Percentiles rank a stretch among this genome's conserved stretches.
phyloP scores from a whole-genome alignment of 2,797 vertebrate genomes.

The Pseudotriccus pelzelni region DNA sequence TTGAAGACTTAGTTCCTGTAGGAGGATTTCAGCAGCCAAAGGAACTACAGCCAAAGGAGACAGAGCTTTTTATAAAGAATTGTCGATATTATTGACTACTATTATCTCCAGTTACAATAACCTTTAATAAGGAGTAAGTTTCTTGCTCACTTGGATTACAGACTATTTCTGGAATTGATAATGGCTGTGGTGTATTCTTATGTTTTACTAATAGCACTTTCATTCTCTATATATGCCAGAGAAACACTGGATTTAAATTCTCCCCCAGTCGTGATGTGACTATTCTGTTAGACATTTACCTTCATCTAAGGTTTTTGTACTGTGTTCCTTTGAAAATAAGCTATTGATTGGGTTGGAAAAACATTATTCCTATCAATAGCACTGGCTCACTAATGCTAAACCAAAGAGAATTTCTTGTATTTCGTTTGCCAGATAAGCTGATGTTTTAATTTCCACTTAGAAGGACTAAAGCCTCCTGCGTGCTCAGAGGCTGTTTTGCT shows the following conservation, averaged over 20 bases:
- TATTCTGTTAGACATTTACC: background rate
- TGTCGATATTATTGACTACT: conserved; percentile 27
- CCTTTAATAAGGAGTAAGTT: background rate
- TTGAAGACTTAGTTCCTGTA: background rate
- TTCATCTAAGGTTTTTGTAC: background rate
- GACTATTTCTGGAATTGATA: background rate
- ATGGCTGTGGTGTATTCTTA: background rate
- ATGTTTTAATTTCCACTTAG: conserved; percentile 28
- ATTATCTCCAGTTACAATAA: background rate
- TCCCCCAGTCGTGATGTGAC: background rate
- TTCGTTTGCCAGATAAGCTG: background rate
- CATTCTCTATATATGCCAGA: background rate
- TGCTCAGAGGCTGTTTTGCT: rapidly evolving
- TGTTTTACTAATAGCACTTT: background rate
- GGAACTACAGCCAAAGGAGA: background rate
- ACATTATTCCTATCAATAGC: background rate
- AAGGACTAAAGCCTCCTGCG: background rate
- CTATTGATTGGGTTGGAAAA: background rate
- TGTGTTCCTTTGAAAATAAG: background rate
- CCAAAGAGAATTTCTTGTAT: background rate
- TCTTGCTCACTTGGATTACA: background rate
- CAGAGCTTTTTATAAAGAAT: background rate
- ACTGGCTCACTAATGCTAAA: background rate
- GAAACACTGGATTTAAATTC: background rate
- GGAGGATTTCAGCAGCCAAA: background rate